Conservation (phyloP, 1,140 invertebrate species). For the Helicoverpa zea region DNA sequence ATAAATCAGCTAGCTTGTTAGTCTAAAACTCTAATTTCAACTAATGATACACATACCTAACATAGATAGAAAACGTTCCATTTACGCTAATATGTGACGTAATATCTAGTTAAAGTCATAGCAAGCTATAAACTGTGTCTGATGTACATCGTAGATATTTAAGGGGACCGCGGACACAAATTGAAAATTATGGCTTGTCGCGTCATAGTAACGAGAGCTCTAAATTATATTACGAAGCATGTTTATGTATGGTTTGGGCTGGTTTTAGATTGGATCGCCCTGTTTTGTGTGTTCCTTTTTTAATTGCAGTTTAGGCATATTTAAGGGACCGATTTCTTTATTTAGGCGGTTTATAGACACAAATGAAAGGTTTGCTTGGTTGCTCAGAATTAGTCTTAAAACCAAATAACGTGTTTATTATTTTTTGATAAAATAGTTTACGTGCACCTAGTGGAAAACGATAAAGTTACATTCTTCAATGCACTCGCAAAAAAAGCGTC, state of each 20-base stretch:
- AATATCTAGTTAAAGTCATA: constrained; percentile 41
- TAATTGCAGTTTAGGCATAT: background rate
- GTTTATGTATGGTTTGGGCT: constrained; percentile 46
- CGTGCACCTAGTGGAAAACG: too few relatives aligned
- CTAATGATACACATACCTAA: background rate
- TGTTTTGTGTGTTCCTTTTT: constrained; percentile 2
- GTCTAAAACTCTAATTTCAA: background rate
- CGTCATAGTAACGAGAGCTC: constrained; percentile 58
- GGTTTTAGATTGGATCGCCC: constrained; percentile 29
- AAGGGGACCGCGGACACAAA: constrained; percentile 75
- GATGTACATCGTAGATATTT: constrained; percentile 71
- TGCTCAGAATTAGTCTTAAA: too few relatives aligned
- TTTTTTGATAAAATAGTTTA: too few relatives aligned
- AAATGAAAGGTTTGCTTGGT: too few relatives aligned
- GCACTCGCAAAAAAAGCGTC: too few relatives aligned
- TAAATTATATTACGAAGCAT: constrained; percentile 53
- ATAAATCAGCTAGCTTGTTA: background rate
- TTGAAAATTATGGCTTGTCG: constrained; percentile 79
- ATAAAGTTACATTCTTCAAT: too few relatives aligned
- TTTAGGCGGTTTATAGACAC: too few relatives aligned
- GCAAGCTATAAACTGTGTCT: constrained; percentile 52
- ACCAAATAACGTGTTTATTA: too few relatives aligned
- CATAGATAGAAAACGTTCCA: background rate
- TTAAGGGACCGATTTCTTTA: too few relatives aligned
- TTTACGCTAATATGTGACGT: constrained; percentile 25